Evolutionary conservation across 2,797 vertebrate species (phyloP).

Genomic region (Argya squamiceps): DNA sequence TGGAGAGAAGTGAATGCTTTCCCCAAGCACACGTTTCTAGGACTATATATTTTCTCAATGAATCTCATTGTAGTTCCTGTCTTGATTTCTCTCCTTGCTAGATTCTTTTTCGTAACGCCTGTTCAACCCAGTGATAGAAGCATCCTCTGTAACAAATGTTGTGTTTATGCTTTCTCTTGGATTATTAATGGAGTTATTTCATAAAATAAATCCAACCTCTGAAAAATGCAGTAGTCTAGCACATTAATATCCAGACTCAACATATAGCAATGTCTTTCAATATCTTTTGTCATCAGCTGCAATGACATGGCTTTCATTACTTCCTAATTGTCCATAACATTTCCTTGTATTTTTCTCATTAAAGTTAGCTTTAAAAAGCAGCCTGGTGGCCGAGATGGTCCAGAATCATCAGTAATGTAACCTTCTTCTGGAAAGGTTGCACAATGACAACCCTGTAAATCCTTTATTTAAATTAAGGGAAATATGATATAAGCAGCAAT

Average conservation of each 20-base stretch:
- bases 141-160: background rate
- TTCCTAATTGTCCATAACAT: constrained; percentile 40
- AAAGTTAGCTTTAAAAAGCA: constrained; percentile 23
- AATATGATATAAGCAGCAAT: background rate
- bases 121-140: background rate
- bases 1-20: background rate
- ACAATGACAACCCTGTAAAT: background rate
- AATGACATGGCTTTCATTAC: constrained; percentile 27
- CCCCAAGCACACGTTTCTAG: background rate
- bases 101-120: background rate
- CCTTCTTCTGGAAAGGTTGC: background rate
- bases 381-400: background rate
- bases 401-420: background rate
- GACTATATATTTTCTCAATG: background rate
- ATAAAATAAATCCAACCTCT: background rate
- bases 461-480: background rate
- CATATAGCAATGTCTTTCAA: background rate
- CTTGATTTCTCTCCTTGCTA: background rate
- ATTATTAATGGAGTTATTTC: constrained; percentile 12
- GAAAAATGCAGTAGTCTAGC: background rate
- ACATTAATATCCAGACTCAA: background rate
- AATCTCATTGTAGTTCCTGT: background rate
- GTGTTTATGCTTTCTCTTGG: background rate
- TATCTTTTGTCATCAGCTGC: constrained; percentile 22
- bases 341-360: constrained; percentile 17